Evolutionary conservation across 2,888 invertebrate genomes (phyloP), one percentile per base, ranked within the genome.

Genomic region (Nebria brevicollis): DNA sequence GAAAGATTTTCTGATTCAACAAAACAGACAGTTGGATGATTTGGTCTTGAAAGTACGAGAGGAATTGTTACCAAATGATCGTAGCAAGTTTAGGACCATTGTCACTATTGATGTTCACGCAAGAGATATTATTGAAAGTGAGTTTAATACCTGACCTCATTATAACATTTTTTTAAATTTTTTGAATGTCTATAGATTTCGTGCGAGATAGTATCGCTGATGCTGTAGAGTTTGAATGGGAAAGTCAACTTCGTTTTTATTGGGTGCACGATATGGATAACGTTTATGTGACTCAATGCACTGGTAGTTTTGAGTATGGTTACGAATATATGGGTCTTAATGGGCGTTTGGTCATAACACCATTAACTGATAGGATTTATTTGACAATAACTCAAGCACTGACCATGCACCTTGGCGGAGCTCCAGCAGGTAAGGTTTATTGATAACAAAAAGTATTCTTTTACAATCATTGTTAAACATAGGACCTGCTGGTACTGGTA

Each of bases 281-380:
- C 85, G 88, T 97, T 20, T 93, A 94, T 89, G 94, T 97, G 25
- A 91, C 93, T 34, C 98, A 98, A 87, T 98, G 97, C 87, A 94
- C 95, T 25, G 96, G 96, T 68, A 89, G 92, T 26, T 98, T 98
- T 87, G 95, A 96, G 83, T 98, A 97, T 86, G 98, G 98, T 4
- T 98, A 97, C 87, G 98, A 98, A 87, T 98, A 98, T 88, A 97
- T 97, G 97, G 98, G 98, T 0, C 89, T 97, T 10, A 97, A 97
- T 88, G 97, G 96, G 0, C 93, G 97, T 66, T 91, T 98, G 80
- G 97, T 98, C 8, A 95, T 97, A 82, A 98, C 98, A 0, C 97
- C 97, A 0, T 90, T 98, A 3, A 98, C 98, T 0, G 98, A 98
- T 88, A 92, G 97, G 82, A 97, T 97, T 85, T 97, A 97, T 88